Evolutionary conservation across 2,113 vertebrate genomes (phyloP).

Genomic region (Microtus richardsoni): DNA sequence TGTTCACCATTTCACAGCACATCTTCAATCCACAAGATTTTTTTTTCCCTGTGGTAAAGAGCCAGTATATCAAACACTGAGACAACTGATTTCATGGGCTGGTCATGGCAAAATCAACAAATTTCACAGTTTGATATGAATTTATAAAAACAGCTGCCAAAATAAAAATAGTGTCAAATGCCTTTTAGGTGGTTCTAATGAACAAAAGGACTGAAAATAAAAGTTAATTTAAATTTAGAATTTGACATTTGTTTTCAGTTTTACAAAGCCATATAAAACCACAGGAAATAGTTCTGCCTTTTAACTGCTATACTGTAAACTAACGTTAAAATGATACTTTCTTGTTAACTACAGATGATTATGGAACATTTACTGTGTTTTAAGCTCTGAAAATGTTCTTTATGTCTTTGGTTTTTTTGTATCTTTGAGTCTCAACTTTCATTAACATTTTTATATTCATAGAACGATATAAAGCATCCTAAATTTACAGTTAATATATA

Average conservation of each 20-base stretch:
- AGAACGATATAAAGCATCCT: not conserved
- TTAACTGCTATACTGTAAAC: not conserved
- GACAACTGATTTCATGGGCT: slow-evolving; percentile 81
- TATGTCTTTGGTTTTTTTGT: not conserved
- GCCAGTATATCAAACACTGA: slow-evolving; percentile 64
- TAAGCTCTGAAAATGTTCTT: not conserved
- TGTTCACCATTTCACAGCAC: slow-evolving; percentile 68
- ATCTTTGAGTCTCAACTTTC: not conserved
- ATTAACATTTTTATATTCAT: not conserved
- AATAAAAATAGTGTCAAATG: slow-evolving; percentile 63
- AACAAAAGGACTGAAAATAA: slow-evolving; percentile 63
- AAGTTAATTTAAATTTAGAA: slow-evolving; percentile 65
- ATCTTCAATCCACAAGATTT: slow-evolving; percentile 58
- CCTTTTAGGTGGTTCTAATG: slow-evolving; percentile 63
- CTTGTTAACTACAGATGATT: not conserved
- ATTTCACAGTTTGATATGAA: slow-evolving; percentile 79
- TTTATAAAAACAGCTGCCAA: slow-evolving; percentile 80
- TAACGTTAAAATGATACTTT: not conserved
- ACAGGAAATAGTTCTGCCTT: not conserved
- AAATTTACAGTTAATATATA: not conserved
- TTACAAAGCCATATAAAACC: slow-evolving; percentile 31
- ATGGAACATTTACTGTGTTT: not conserved
- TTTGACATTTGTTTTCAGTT: slow-evolving; percentile 68
- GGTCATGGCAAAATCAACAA: slow-evolving; percentile 79
- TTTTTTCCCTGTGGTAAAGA: slow-evolving; percentile 40